Conservation (phyloP, 2,888 invertebrate species). For the Pammene fasciana region DNA sequence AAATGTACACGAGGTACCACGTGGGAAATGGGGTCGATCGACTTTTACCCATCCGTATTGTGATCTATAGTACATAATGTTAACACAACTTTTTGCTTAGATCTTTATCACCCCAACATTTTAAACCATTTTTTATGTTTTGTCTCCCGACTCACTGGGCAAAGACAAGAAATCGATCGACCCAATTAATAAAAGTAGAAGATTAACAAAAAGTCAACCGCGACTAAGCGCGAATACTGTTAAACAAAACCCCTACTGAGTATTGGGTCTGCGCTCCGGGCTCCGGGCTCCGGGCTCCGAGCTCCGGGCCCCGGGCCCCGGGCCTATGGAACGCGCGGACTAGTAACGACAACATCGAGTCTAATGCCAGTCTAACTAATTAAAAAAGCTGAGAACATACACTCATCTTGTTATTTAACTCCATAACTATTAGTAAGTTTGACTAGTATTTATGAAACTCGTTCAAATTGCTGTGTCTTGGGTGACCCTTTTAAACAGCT, state of each 20-base stretch:
- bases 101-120: background rate
- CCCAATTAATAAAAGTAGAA: constrained; percentile 6
- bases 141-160: background rate
- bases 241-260: constrained; percentile 25
- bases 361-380: background rate
- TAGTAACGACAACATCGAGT: background rate
- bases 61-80: background rate
- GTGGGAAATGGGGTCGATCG: background rate
- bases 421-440: too few species aligned
- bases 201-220: constrained; percentile 4
- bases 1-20: constrained; percentile 5
- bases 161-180: background rate
- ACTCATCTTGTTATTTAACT: too few species aligned
- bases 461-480: too few species aligned
- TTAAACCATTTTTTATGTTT: background rate
- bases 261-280: constrained; percentile 6
- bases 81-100: background rate
- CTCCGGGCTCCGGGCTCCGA: background rate
- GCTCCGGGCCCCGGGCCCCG: background rate
- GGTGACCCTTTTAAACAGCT: too few species aligned
- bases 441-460: too few species aligned
- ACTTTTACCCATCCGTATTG: background rate
- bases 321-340: constrained; percentile 12
- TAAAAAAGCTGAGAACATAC: too few species aligned
- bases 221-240: constrained; percentile 15